phyloP scores from a whole-genome alignment of 92 coral and sea anemone genomes.

The Meandrina meandrites region DNA sequence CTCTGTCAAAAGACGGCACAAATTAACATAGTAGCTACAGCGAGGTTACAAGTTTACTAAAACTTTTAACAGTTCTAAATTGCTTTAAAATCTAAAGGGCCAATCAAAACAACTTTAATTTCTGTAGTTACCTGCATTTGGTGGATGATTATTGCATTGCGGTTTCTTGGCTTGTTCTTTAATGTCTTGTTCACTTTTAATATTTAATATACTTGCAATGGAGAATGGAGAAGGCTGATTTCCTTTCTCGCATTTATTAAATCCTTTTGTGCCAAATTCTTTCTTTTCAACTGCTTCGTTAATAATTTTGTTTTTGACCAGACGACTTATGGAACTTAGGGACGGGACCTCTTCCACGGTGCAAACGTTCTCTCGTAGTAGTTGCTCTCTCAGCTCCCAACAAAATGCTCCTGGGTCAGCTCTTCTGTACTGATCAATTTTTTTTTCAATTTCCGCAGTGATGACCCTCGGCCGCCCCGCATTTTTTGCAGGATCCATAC shows the following conservation, averaged over 20 bases:
- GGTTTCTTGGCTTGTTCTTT: not conserved
- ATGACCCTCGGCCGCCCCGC: slow-evolving; percentile 88
- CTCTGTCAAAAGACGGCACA: not conserved
- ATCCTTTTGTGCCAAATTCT: not conserved
- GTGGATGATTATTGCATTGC: not conserved
- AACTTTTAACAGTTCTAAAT: not conserved
- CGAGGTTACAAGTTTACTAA: not conserved
- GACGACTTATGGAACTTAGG: slow-evolving; percentile 85
- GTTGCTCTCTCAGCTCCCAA: slow-evolving; percentile 84
- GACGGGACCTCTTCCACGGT: slow-evolving; percentile 69
- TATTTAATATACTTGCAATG: slow-evolving; percentile 35
- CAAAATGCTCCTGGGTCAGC: slow-evolving; percentile 87
- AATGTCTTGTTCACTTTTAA: slow-evolving; percentile 18
- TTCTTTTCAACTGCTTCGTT: slow-evolving; percentile 27
- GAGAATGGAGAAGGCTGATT: slow-evolving; percentile 19
- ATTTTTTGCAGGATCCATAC: slow-evolving; percentile 72
- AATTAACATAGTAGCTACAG: too few relatives aligned
- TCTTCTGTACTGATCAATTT: slow-evolving; percentile 73
- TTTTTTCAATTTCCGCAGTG: slow-evolving; percentile 77
- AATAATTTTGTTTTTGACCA: slow-evolving; percentile 73
- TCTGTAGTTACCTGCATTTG: slow-evolving; percentile 44
- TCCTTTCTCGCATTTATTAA: not conserved
- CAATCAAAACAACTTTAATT: not conserved
- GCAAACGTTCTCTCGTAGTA: slow-evolving; percentile 80
- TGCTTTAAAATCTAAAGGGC: too few relatives aligned